Evolutionary conservation across 2,797 vertebrate genomes (phyloP), one percentile per base, ranked within the genome.

Genomic region (Chelidonichthys spinosus): DNA sequence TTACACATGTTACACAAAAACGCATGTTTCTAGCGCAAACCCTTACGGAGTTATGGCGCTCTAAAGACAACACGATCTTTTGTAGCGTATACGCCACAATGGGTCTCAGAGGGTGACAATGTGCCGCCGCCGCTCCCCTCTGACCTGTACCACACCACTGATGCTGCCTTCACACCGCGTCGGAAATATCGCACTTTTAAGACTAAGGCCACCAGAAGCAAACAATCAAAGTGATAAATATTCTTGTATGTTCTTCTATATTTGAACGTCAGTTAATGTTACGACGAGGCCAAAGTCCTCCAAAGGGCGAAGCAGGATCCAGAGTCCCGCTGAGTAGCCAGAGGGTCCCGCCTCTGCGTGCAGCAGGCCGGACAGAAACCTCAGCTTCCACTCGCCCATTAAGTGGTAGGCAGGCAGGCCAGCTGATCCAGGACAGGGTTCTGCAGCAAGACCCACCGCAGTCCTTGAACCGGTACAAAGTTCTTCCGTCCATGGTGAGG

Each of bases 211-310:
- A 9, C 4, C 15, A n/a, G 9, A 32, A 4, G 14, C 3, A 18
- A 33, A 7, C 6, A 46, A n/a, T n/a, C 0, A 15, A 32, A 17
- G 6, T 10, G 2, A 2, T 1, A 40, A 39, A 32, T 1, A 39
- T 53, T 3, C 6, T 7, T 0, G 2, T 14, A 25, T 25, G 25
- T 25, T 25, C 25, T 25, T 25, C 25, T 25, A 25, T 14, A 7
- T 37, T 69, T 72, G 1, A 11, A 7, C 7, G 2, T 6, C 2
- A 4, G 32, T 7, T 3, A 0, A 25, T 61, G 43, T 54, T 44
- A n/a, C 25, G 25, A 84, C 92, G 0, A 94, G 96, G 79, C 97
- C 97, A 3, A 98, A 97, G 84, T 97, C 97, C 2, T 97, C 97
- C 76, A 98, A 97, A 90, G 96, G 96, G 1, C 93, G 94, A 10